A percentile compares a stretch with the other conserved stretches of the same genome.
These are phyloP conservation scores for Cladopsammia gracilis DNA, from an alignment of 64 coral and sea anemone genomes.

Conservation along the genomic window DNA sequence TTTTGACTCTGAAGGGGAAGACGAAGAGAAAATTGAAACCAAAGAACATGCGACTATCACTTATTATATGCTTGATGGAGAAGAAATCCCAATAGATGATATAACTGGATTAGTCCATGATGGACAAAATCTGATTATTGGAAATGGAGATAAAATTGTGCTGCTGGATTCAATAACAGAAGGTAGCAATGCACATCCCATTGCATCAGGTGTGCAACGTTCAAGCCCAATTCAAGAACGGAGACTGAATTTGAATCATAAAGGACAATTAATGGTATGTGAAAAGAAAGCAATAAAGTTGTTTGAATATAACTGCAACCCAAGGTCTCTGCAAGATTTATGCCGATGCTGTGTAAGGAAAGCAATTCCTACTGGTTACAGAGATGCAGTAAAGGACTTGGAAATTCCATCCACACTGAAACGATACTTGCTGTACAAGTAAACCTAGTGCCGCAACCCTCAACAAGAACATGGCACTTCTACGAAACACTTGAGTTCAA, in stretches of 20 bases:
- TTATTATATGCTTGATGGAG: slow-evolving; percentile 66
- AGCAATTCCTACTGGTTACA: background rate
- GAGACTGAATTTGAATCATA: slow-evolving; percentile 31
- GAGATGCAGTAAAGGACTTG: slow-evolving; percentile 22
- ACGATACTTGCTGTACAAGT: slow-evolving; percentile 69
- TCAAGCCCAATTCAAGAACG: slow-evolving; percentile 14
- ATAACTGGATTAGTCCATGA: slow-evolving; percentile 58
- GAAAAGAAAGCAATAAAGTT: slow-evolving; percentile 61
- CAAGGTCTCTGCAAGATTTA: slow-evolving; percentile 35
- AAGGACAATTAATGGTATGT: slow-evolving; percentile 81
- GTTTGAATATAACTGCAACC: slow-evolving; percentile 62
- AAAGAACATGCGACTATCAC: slow-evolving; percentile 58
- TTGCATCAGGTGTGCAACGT: slow-evolving; percentile 58
- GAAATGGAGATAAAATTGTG: slow-evolving; percentile 40
- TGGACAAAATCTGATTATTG: slow-evolving; percentile 81
- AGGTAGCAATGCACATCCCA: slow-evolving; percentile 59
- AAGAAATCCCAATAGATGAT: slow-evolving; percentile 30
- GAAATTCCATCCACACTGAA: slow-evolving; percentile 54
- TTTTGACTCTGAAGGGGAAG: background rate
- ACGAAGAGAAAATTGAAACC: background rate
- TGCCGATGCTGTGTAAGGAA: slow-evolving; percentile 50
- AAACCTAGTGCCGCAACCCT: no score
- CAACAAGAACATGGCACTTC: no score
- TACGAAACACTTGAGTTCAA: no score
- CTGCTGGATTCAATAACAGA: slow-evolving; percentile 68